phyloP scores from a whole-genome alignment of 1,140 invertebrate species.

The Pectinophora gossypiella region DNA sequence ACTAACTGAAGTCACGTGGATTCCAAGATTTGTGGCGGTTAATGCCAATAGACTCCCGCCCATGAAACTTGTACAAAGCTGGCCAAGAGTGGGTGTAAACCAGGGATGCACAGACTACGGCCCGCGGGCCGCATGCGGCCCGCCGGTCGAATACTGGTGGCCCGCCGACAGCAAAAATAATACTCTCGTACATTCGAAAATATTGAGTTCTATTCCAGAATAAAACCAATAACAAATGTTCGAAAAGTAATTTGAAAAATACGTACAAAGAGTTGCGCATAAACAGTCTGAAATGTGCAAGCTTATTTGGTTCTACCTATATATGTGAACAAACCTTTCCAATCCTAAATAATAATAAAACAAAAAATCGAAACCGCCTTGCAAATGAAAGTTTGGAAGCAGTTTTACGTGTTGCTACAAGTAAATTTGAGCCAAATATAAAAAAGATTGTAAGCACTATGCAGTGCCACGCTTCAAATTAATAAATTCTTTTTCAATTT shows the following conservation, averaged over 20 bases:
- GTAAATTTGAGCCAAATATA: slow-evolving; percentile 26
- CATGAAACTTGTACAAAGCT: too few relatives aligned
- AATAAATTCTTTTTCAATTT: too few relatives aligned
- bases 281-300: slow-evolving; percentile 32
- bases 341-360: slow-evolving; percentile 24
- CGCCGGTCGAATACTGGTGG: slow-evolving; percentile 10
- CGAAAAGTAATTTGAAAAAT: slow-evolving; percentile 20
- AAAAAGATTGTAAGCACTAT: slow-evolving; percentile 25
- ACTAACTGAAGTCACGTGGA: too few relatives aligned
- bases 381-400: slow-evolving; percentile 16
- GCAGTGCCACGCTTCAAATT: too few relatives aligned
- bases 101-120: slow-evolving; percentile 9
- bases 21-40: too few relatives aligned
- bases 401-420: slow-evolving; percentile 23
- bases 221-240: slow-evolving; percentile 12
- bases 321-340: slow-evolving; percentile 30
- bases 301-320: slow-evolving; percentile 38
- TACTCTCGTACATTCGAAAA: slow-evolving; percentile 2
- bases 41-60: too few relatives aligned
- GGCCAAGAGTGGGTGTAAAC: too few relatives aligned
- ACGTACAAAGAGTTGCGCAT: slow-evolving; percentile 29
- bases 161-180: slow-evolving; percentile 11
- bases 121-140: slow-evolving; percentile 7
- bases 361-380: slow-evolving; percentile 18
- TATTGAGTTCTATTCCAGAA: slow-evolving; percentile 15